A percentile compares a stretch with the other conserved stretches of the same genome.
phyloP scores from a whole-genome alignment of 2,113 vertebrate genomes.

The Paradoxurus hermaphroditus region DNA sequence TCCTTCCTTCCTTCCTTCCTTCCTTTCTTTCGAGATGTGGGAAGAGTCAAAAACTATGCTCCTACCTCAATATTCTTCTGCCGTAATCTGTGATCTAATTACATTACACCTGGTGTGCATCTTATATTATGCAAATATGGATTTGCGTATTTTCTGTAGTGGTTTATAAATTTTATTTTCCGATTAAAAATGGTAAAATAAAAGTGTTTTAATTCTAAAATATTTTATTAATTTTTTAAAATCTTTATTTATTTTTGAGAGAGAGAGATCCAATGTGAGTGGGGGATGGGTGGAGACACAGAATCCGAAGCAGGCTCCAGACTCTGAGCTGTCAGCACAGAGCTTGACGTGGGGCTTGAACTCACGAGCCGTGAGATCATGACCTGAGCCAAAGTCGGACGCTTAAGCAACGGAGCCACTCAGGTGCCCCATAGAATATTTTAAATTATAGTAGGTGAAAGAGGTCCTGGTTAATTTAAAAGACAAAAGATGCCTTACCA shows the following conservation, averaged over 20 bases:
- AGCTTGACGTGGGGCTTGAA: too few species aligned
- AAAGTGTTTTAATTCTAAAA: neutral
- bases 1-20: too few species aligned
- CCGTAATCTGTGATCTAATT: neutral
- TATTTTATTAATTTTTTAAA: neutral
- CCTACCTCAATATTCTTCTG: neutral
- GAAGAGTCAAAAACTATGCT: neutral
- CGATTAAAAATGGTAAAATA: neutral
- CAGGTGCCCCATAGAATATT: neutral
- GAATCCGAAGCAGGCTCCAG: too few species aligned
- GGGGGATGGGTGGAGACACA: too few species aligned
- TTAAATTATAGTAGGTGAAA: neutral
- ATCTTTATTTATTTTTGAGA: too few species aligned
- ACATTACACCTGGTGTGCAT: neutral
- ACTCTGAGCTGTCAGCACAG: too few species aligned
- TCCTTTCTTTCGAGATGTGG: neutral
- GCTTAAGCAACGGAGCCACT: too few species aligned
- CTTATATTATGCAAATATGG: neutral
- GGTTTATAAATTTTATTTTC: neutral
- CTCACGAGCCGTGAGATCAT: too few species aligned
- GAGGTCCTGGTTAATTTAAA: neutral
- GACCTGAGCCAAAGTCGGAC: too few species aligned
- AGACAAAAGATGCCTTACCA: neutral
- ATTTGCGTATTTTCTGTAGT: neutral
- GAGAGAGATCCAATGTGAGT: too few species aligned